Evolutionary conservation across 2,113 vertebrate genomes (phyloP).

Genomic region (Leiothrix lutea): DNA sequence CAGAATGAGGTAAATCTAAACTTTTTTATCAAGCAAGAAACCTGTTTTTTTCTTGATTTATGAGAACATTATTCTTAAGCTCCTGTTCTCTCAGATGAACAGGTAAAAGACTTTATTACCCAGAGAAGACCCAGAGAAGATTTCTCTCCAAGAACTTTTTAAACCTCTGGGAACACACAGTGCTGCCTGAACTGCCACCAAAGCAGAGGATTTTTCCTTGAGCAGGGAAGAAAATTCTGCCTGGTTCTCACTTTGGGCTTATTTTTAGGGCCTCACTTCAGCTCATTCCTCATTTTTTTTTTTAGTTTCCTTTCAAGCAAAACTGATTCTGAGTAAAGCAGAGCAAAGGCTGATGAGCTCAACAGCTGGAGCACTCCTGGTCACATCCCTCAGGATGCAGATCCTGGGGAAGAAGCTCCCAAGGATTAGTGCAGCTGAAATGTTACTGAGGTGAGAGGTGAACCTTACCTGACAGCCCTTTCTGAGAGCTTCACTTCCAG

Average conservation of each 20-base stretch:
- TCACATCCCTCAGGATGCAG: not conserved
- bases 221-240: not conserved
- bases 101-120: not conserved
- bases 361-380: not conserved
- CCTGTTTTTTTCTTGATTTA: not conserved
- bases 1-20: not conserved
- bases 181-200: not conserved
- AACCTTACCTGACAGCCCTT: constrained; percentile 84
- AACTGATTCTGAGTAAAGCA: not conserved
- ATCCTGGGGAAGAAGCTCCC: not conserved
- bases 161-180: not conserved
- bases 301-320: not conserved
- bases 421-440: not conserved
- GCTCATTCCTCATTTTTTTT: not conserved
- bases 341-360: not conserved
- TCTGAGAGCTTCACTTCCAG: constrained; percentile 92
- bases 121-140: not conserved
- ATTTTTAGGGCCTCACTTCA: not conserved
- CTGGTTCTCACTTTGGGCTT: not conserved
- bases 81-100: not conserved
- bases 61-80: not conserved
- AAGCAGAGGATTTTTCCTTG: not conserved
- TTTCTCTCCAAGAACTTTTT: not conserved
- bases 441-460: accelerated
- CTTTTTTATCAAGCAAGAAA: not conserved